Base-by-base conservation (phyloP, 2,888 invertebrate species). In the Drosophila vallismaia region DNA sequence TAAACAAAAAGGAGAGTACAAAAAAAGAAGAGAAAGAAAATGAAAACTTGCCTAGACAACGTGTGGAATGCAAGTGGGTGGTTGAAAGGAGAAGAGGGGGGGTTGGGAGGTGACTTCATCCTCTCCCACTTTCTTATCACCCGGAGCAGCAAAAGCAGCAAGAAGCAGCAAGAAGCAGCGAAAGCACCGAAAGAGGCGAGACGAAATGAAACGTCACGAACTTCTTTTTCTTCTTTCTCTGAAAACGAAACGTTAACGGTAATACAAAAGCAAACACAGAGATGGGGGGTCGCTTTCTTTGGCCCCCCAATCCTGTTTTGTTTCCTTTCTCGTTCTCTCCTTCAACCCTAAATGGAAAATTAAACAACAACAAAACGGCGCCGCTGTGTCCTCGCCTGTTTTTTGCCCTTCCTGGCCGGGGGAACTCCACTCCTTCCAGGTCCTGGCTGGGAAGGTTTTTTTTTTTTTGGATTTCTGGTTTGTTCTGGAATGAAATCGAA, bases 281-380 rank as follows among this genome's bases (percentile, higher is more conserved):
- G 56, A 59, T 71, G 80, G 49, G 19, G 14, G 19, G 19, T 19
- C 19, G 19, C 19, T 19, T 19, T 19, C 19, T 19, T 19, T 19
- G 19, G 19, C 19, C 19, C 19, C 19, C 19, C 14, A 1, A 19
- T 2, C 19, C 19, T 19, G 19, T 19, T 24, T 49, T 9, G 19
- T 40, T 42, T 33, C 31, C 28, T 31, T 44, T 51, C 44, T 57
- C 50, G 26, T 48, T 48, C 56, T 70, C 31, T n/a, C 40, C 54
- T 71, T 48, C 86, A 83, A 83, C 88, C 86, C 75, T 74, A 83
- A 82, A 88, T 74, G 80, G 74, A 86, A 88, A 88, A 75, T 86
- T 74, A 86, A 88, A 79, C 83, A 80, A 83, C 83, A 88, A 76
- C 79, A 88, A 83, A 83, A 44, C 74, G 86, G 81, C 87, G 81